Percentiles rank a stretch among this genome's conserved stretches.
Conservation (phyloP, 2,888 invertebrate genomes). For the Lasioglossum figueresi region DNA sequence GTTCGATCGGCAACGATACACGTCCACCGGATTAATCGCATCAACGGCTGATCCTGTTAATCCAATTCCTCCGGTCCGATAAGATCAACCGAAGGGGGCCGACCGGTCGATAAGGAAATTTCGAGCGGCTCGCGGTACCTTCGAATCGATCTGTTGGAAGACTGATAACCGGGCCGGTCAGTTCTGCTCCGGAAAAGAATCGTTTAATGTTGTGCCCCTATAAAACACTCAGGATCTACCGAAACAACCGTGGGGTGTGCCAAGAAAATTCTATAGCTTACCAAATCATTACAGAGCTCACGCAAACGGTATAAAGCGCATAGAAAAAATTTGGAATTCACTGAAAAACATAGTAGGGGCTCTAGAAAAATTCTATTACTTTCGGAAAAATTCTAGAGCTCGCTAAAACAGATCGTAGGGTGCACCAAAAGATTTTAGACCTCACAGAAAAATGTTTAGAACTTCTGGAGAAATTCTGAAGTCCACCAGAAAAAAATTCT, state of each 20-base stretch:
- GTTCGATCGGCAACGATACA: conserved; percentile 74
- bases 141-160: conserved; percentile 1
- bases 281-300: background rate
- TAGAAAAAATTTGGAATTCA: background rate
- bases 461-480: background rate
- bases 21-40: conserved; percentile 81
- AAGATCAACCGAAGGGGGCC: conserved; percentile 26
- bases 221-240: background rate
- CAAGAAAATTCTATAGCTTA: background rate
- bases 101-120: conserved; percentile 42
- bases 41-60: conserved; percentile 80
- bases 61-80: conserved; percentile 72
- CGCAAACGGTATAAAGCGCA: no score
- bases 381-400: background rate
- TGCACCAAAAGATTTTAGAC: background rate
- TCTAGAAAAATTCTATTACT: background rate
- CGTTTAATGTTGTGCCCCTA: background rate
- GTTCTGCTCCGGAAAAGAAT: background rate
- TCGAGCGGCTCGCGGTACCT: conserved; percentile 13
- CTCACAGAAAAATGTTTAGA: no score
- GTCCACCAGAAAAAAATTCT: no score
- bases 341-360: no score
- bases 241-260: background rate
- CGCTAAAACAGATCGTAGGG: background rate
- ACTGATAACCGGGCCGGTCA: background rate